Base-by-base conservation (phyloP, 1,140 invertebrate genomes). In the Onthophagus taurus region DNA sequence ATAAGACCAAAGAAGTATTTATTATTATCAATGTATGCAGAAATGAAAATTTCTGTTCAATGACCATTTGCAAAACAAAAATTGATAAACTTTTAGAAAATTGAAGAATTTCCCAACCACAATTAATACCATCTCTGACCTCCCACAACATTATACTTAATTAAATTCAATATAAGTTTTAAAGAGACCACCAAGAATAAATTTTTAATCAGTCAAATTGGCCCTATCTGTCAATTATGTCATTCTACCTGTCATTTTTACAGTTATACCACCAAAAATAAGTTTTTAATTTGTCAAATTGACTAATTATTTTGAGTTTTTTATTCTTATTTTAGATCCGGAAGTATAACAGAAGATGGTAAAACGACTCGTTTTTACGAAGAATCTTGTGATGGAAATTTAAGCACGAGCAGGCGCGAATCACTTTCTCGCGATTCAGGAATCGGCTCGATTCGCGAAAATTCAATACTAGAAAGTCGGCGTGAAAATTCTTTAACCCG, bases 301-400 rank as follows among this genome's bases (percentile, higher is more conserved):
- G 13, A 13, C 31, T 13, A 14, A 13, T 33, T 17, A 2, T 17
- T 18, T 18, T 13, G 12, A 35, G 14, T 3, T 20, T 20, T 20
- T 37, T 37, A 4, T 3, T n/a, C 7, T 34, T 34, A 14, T 53
- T 54, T 9, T 33, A 63, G 61, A 37, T 54, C 57, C 35, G 61
- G 56, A 6, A 62, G 60, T 20, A 62, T 64, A 23, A 59, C 53
- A 13, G 62, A 62, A 43, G 60, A 63, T 51, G 59, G 62, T n/a
- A 47, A 57, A 8, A 63, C 54, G 17, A 46, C 35, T n/a, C 47
- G 56, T 31, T 61, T 58, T 37, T 49, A 52, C 26, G 59, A 64
- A 31, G 57, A 62, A 37, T 50, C 45, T 0, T 48, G 60, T 34
- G 61, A 62, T 38, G n/a, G n/a, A n/a, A n/a, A n/a, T n/a, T n/a